Percentiles rank a stretch among this genome's conserved stretches.
Evolutionary conservation across 1,140 invertebrate species (phyloP).

Genomic region (Brachionus paranguensis): DNA sequence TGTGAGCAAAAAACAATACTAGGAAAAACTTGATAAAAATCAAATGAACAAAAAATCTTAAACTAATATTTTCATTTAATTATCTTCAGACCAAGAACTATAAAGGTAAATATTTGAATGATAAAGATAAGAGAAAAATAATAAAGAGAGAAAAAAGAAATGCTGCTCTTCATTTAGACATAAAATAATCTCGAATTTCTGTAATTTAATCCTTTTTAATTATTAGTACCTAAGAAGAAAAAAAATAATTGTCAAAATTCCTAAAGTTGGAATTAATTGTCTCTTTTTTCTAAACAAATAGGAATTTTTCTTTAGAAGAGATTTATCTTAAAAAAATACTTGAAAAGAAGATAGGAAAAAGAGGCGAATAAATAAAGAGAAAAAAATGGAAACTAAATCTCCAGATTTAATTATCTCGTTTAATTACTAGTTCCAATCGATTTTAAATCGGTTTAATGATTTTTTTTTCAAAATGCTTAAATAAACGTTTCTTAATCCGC

Average conservation of each 20-base stretch:
- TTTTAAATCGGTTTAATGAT: slow-evolving; percentile 27
- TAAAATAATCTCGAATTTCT: slow-evolving; percentile 31
- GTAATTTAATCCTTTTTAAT: slow-evolving; percentile 31
- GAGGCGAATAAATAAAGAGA: neutral
- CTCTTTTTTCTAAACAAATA: slow-evolving; percentile 30
- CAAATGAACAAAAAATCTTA: slow-evolving; percentile 12
- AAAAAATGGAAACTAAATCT: neutral
- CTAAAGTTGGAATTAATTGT: slow-evolving; percentile 35
- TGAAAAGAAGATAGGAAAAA: neutral
- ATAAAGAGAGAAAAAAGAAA: slow-evolving; percentile 1
- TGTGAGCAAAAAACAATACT: neutral
- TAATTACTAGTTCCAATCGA: slow-evolving; percentile 28
- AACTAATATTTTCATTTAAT: slow-evolving; percentile 33
- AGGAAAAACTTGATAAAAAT: neutral
- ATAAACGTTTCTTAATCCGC: slow-evolving; percentile 14
- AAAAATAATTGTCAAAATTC: slow-evolving; percentile 36
- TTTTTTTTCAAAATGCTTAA: neutral
- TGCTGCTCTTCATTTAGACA: slow-evolving; percentile 17
- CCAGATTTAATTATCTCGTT: slow-evolving; percentile 9
- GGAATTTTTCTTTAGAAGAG: slow-evolving; percentile 8
- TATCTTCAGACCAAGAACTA: neutral
- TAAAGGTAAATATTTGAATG: slow-evolving; percentile 32
- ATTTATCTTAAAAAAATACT: slow-evolving; percentile 28
- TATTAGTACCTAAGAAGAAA: slow-evolving; percentile 30
- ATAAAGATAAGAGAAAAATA: slow-evolving; percentile 23